Conservation (phyloP, 1,140 invertebrate genomes). For the Sitophilus oryzae region DNA sequence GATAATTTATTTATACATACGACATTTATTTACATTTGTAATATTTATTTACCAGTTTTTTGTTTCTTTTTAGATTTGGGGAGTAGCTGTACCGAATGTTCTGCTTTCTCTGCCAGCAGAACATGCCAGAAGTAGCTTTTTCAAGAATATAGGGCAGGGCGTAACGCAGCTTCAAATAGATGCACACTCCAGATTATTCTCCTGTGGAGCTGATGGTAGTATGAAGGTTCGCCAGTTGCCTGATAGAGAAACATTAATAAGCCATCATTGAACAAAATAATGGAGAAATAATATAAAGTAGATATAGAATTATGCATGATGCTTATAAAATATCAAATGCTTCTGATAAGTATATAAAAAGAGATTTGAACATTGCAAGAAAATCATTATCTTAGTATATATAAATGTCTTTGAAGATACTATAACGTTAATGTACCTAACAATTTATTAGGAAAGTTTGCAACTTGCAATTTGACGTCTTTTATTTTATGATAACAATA, state of each 20-base stretch:
- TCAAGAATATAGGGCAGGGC: slow-evolving; percentile 93
- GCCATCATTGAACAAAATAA: slow-evolving; percentile 30
- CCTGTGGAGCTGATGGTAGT: slow-evolving; percentile 96
- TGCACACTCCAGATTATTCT: slow-evolving; percentile 80
- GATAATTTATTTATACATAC: neutral
- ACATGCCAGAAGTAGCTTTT: slow-evolving; percentile 88
- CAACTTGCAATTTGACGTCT: too few species aligned
- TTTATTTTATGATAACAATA: too few species aligned
- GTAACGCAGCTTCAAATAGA: slow-evolving; percentile 93
- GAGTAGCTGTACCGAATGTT: slow-evolving; percentile 75
- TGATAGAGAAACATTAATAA: slow-evolving; percentile 52
- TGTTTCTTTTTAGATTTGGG: slow-evolving; percentile 74
- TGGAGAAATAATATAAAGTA: too few species aligned
- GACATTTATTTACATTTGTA: neutral
- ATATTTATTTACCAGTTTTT: too few species aligned
- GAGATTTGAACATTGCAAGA: too few species aligned
- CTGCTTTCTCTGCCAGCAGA: slow-evolving; percentile 87
- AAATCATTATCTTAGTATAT: too few species aligned
- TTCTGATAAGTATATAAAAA: too few species aligned
- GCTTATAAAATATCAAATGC: too few species aligned
- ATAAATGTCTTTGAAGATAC: too few species aligned
- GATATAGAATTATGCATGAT: too few species aligned
- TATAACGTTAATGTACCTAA: too few species aligned
- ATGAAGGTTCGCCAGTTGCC: slow-evolving; percentile 93
- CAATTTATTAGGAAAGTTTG: too few species aligned